Conservation (phyloP, 2,113 vertebrate genomes). For the Vidua macroura region DNA sequence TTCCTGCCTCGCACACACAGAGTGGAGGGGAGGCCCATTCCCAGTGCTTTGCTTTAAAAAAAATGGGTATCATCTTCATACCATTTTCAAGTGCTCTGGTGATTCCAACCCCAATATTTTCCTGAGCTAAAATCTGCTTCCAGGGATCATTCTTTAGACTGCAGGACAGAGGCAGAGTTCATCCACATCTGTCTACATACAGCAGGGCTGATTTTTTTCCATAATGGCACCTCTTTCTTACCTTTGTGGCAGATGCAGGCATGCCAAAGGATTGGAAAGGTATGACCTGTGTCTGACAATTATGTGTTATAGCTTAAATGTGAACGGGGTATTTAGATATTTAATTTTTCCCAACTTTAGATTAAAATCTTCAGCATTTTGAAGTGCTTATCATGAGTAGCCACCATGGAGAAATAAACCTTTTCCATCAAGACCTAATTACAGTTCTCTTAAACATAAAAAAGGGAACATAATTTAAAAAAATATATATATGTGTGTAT, state of each 20-base stretch:
- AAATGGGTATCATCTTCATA: not conserved
- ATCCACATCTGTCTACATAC: not conserved
- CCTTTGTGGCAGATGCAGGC: not conserved
- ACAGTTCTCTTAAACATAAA: not conserved
- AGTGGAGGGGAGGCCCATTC: not conserved
- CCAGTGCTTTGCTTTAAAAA: not conserved
- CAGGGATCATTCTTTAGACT: not conserved
- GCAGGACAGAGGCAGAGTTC: not conserved
- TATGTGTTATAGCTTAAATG: not conserved
- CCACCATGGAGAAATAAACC: not conserved
- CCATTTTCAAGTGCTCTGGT: not conserved
- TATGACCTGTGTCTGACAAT: not conserved
- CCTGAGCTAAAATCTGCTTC: not conserved
- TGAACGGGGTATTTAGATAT: not conserved
- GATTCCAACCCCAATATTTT: not conserved
- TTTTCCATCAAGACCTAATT: not conserved
- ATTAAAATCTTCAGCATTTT: not conserved
- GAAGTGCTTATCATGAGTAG: not conserved
- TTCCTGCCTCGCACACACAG: not conserved
- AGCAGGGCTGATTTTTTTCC: not conserved
- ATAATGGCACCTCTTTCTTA: not conserved
- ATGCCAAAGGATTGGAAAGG: not conserved
- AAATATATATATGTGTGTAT: too few species aligned
- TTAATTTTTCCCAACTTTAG: not conserved
- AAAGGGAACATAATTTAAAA: not conserved